Percentiles rank a stretch among this genome's conserved stretches.
Evolutionary conservation across 2,888 invertebrate genomes (phyloP).

Genomic region (Netelia virgata): DNA sequence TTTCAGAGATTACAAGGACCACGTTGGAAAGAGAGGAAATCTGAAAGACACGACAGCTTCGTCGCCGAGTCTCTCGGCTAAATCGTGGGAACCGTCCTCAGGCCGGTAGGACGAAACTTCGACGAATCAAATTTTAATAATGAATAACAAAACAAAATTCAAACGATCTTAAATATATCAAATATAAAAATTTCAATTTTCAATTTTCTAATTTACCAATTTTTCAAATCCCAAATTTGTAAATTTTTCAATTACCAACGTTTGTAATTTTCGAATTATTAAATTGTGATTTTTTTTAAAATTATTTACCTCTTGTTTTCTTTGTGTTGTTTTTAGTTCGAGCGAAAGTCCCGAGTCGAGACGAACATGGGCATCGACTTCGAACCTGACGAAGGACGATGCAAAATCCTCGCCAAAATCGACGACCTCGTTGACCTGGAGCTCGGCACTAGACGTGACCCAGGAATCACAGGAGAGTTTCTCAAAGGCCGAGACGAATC

Average conservation of each 20-base stretch:
- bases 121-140: not conserved
- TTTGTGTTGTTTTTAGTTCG: constrained; percentile 66
- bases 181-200: no score
- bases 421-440: constrained; percentile 86
- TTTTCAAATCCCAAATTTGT: not conserved
- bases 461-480: constrained; percentile 60
- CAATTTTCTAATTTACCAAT: no score
- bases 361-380: constrained; percentile 92
- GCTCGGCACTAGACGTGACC: constrained; percentile 91
- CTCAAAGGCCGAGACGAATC: constrained; percentile 34
- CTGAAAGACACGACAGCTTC: constrained; percentile 89
- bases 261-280: not conserved
- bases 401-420: constrained; percentile 66
- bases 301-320: not conserved
- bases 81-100: constrained; percentile 78
- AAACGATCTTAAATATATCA: no score
- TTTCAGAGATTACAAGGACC: constrained; percentile 94
- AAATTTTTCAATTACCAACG: not conserved
- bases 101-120: constrained; percentile 71
- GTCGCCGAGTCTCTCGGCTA: constrained; percentile 90
- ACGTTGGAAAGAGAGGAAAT: constrained; percentile 91
- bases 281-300: not conserved
- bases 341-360: constrained; percentile 84
- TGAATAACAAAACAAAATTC: not conserved
- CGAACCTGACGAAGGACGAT: constrained; percentile 87